A percentile compares a stretch with the other conserved stretches of the same genome.
These are phyloP conservation scores for Odontamblyopus lacepedii DNA, from an alignment of 2,797 vertebrate genomes.

Conservation along the genomic window DNA sequence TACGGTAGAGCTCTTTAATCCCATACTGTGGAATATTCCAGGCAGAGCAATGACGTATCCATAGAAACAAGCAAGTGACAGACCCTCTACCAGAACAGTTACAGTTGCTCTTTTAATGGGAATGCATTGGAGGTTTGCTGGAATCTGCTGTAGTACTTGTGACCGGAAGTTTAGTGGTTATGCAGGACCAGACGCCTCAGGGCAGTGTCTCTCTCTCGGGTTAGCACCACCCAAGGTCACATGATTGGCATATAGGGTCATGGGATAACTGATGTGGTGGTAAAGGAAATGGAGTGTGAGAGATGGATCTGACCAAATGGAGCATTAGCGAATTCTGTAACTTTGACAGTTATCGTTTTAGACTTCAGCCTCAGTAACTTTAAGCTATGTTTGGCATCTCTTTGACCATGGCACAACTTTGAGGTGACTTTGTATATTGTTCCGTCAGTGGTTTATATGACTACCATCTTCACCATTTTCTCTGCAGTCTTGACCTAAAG, in stretches of 20 bases:
- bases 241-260: conserved; percentile 7
- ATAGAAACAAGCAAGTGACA: too few species aligned
- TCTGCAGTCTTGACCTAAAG: too few species aligned
- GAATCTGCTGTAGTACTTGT: conserved; percentile 10
- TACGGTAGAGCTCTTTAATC: too few species aligned
- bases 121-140: conserved; percentile 2
- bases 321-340: background rate
- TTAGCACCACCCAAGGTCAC: background rate
- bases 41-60: too few species aligned
- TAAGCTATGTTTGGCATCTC: background rate
- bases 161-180: conserved; percentile 18
- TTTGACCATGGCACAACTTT: background rate
- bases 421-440: background rate
- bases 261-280: conserved; percentile 4
- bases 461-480: too few species aligned
- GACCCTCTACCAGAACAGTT: too few species aligned
- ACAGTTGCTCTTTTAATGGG: conserved; percentile 1
- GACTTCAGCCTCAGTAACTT: background rate
- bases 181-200: conserved; percentile 3
- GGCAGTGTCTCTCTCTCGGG: conserved; percentile 1
- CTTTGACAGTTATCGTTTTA: background rate
- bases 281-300: conserved; percentile 13
- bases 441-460: too few species aligned
- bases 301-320: background rate
- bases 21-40: too few species aligned